Percentiles rank a stretch among this genome's conserved stretches.
Evolutionary conservation across 2,113 vertebrate genomes (phyloP).

Genomic region (Pachypanchax playfairii): DNA sequence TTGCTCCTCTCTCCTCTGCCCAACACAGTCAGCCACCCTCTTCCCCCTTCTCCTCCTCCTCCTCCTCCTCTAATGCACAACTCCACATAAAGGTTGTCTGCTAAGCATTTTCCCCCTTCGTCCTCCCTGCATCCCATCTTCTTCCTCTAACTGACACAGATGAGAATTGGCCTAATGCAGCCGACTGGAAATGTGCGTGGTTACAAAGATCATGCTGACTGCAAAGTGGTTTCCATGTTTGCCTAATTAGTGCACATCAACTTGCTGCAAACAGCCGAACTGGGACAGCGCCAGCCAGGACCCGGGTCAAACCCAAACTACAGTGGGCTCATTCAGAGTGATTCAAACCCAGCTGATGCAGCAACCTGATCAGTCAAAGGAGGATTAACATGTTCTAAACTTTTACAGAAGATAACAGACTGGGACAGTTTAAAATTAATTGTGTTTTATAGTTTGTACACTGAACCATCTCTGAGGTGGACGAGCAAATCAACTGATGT

Average conservation of each 20-base stretch:
- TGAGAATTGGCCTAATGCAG: conserved; percentile 70
- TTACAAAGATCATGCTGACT: conserved; percentile 55
- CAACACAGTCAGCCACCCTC: conserved; percentile 67
- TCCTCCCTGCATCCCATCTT: conserved; percentile 55
- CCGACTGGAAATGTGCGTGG: conserved; percentile 41
- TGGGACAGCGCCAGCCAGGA: conserved; percentile 26
- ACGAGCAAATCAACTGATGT: conserved; percentile 35
- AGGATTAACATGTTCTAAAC: conserved; percentile 18
- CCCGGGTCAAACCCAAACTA: conserved; percentile 3
- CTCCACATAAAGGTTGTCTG: conserved; percentile 75
- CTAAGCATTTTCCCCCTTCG: conserved; percentile 69
- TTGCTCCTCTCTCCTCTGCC: conserved; percentile 72
- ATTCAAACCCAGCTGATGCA: conserved; percentile 10
- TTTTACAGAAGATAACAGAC: conserved; percentile 13
- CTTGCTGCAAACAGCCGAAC: conserved; percentile 40
- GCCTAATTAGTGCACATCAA: conserved; percentile 60
- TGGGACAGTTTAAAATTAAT: conserved; percentile 28
- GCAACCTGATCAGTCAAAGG: conserved; percentile 26
- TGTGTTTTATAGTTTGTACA: conserved; percentile 37
- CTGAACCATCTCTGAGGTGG: conserved; percentile 37
- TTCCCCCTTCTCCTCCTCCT: conserved; percentile 53
- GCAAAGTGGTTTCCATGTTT: conserved; percentile 63
- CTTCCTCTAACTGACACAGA: conserved; percentile 68
- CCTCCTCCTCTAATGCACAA: conserved; percentile 67
- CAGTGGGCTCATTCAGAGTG: neutral